Evolutionary conservation across 2,888 invertebrate genomes (phyloP).

Genomic region (Brachylomia viminalis): DNA sequence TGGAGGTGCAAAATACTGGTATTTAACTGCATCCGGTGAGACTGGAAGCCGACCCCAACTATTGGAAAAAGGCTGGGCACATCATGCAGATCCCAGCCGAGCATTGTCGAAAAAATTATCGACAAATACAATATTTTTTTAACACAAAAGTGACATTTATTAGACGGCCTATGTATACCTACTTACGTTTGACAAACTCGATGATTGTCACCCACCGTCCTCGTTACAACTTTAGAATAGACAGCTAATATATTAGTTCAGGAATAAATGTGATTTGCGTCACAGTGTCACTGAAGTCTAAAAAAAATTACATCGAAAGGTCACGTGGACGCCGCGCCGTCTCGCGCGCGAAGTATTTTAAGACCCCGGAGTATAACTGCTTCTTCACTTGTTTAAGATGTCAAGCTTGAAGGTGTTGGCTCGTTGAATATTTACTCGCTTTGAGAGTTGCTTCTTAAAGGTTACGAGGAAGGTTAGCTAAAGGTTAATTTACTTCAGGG

Average conservation of each 20-base stretch:
- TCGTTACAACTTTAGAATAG: conserved; percentile 56
- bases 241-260: conserved; percentile 59
- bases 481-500: conserved; percentile 5
- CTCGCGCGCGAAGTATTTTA: conserved; percentile 61
- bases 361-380: conserved; percentile 31
- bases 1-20: too few species aligned
- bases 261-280: conserved; percentile 61
- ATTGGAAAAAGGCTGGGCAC: too few species aligned
- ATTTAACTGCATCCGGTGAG: too few species aligned
- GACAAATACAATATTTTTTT: background rate
- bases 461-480: conserved; percentile 23
- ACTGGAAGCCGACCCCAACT: too few species aligned
- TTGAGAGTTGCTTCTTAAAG: conserved; percentile 29
- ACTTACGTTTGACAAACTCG: conserved; percentile 30
- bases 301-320: conserved; percentile 67
- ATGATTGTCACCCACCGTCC: conserved; percentile 50
- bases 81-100: too few species aligned
- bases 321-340: conserved; percentile 73
- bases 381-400: conserved; percentile 7
- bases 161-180: conserved; percentile 5
- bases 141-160: conserved; percentile 2
- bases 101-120: background rate
- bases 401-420: conserved; percentile 21
- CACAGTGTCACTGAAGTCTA: conserved; percentile 63
- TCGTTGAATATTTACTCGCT: conserved; percentile 22